Percentiles rank a stretch among this genome's conserved stretches.
phyloP scores from a whole-genome alignment of 2,888 invertebrate species.

The Heteromurus nitidus region DNA sequence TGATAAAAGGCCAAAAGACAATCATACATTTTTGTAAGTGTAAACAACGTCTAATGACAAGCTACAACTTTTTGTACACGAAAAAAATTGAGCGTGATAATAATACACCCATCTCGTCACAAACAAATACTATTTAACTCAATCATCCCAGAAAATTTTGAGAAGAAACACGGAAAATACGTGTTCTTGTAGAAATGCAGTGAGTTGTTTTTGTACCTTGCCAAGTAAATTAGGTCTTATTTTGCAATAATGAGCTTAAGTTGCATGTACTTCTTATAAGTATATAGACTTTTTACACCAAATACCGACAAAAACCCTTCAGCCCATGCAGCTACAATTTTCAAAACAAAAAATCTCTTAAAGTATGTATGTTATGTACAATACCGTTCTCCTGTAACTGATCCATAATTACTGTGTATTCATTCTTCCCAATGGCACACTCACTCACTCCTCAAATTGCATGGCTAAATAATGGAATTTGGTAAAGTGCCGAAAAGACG shows the following conservation, averaged over 20 bases:
- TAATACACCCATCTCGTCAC: neutral
- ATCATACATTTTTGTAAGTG: too few relatives aligned
- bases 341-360: too few relatives aligned
- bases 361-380: neutral
- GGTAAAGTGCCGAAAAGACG: slow-evolving; percentile 37
- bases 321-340: too few relatives aligned
- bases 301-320: too few relatives aligned
- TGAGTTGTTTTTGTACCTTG: slow-evolving; percentile 11
- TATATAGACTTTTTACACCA: too few relatives aligned
- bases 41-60: slow-evolving; percentile 43
- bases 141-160: slow-evolving; percentile 29
- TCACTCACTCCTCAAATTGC: too few relatives aligned
- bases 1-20: too few relatives aligned
- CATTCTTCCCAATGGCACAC: too few relatives aligned
- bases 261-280: too few relatives aligned
- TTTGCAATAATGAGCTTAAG: neutral
- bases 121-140: slow-evolving; percentile 57
- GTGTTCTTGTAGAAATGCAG: neutral
- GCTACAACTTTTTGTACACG: neutral
- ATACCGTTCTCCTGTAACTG: neutral
- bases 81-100: slow-evolving; percentile 37
- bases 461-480: slow-evolving; percentile 29
- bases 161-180: neutral
- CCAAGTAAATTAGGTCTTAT: neutral
- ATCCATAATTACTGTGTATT: too few relatives aligned